A percentile compares a stretch with the other conserved stretches of the same genome.
Conservation (phyloP, 92 coral and sea anemone species). For the Zoanthus solanderi region DNA sequence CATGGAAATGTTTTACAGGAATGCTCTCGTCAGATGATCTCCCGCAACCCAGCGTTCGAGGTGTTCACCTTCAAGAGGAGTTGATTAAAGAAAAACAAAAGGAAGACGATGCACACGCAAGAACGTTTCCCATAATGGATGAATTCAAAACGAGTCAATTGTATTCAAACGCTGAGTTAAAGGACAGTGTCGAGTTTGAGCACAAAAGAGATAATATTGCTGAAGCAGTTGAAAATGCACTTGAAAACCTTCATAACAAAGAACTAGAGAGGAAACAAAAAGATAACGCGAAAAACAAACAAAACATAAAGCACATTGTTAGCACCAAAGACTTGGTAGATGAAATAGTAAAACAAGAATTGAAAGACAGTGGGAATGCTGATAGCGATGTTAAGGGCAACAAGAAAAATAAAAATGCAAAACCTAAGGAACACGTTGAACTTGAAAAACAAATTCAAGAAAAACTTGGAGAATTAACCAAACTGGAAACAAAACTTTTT, state of each 20-base stretch:
- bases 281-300: slow-evolving; percentile 28
- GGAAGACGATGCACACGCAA: slow-evolving; percentile 68
- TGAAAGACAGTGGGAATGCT: slow-evolving; percentile 11
- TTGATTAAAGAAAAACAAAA: slow-evolving; percentile 55
- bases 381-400: slow-evolving; percentile 23
- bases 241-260: slow-evolving; percentile 78
- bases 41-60: slow-evolving; percentile 39
- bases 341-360: slow-evolving; percentile 77
- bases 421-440: slow-evolving; percentile 45
- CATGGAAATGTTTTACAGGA: background rate
- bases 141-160: slow-evolving; percentile 73
- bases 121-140: slow-evolving; percentile 84
- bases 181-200: slow-evolving; percentile 74
- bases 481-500: slow-evolving; percentile 69
- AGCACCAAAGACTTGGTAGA: slow-evolving; percentile 80
- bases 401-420: slow-evolving; percentile 11
- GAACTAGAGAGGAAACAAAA: slow-evolving; percentile 29
- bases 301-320: slow-evolving; percentile 46
- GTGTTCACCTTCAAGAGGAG: slow-evolving; percentile 27
- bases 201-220: slow-evolving; percentile 71
- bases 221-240: slow-evolving; percentile 77
- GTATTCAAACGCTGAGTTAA: slow-evolving; percentile 72
- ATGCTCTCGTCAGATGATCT: slow-evolving; percentile 43
- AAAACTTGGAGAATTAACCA: slow-evolving; percentile 75
- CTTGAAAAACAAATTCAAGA: slow-evolving; percentile 69